phyloP scores from a whole-genome alignment of 2,113 vertebrate genomes.

The Lagenorhynchus albirostris region DNA sequence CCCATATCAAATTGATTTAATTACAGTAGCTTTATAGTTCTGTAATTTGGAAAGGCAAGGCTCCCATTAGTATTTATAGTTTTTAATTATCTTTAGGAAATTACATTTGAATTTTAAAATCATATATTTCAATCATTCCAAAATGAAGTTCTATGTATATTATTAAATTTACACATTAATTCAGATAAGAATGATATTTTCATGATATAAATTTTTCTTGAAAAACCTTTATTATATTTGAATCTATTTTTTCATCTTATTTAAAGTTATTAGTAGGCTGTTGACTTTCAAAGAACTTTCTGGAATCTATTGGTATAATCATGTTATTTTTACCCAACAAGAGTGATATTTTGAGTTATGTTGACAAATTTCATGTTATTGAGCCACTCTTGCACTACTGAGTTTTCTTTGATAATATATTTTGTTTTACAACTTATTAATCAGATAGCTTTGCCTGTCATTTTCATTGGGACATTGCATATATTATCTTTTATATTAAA shows the following conservation, averaged over 20 bases:
- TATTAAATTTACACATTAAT: not conserved
- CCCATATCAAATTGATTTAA: not conserved
- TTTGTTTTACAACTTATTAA: not conserved
- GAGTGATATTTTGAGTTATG: not conserved
- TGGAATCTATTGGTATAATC: not conserved
- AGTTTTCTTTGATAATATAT: not conserved
- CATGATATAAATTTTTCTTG: not conserved
- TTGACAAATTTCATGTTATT: not conserved
- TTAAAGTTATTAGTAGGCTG: not conserved
- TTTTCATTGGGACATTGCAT: not conserved
- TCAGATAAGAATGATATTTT: not conserved
- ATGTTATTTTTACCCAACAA: not conserved
- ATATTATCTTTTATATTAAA: not conserved
- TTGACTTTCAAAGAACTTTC: not conserved
- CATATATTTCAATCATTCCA: not conserved
- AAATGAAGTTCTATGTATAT: not conserved
- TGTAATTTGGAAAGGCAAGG: not conserved
- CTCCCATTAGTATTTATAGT: not conserved
- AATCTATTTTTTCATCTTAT: not conserved
- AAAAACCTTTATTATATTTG: not conserved
- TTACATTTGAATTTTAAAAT: not conserved
- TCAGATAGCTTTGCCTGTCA: not conserved
- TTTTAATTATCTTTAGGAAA: not conserved
- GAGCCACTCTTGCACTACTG: not conserved
- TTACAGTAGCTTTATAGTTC: not conserved